Evolutionary conservation across 1,140 invertebrate species (phyloP).

Genomic region (Armadillidium nasatum): DNA sequence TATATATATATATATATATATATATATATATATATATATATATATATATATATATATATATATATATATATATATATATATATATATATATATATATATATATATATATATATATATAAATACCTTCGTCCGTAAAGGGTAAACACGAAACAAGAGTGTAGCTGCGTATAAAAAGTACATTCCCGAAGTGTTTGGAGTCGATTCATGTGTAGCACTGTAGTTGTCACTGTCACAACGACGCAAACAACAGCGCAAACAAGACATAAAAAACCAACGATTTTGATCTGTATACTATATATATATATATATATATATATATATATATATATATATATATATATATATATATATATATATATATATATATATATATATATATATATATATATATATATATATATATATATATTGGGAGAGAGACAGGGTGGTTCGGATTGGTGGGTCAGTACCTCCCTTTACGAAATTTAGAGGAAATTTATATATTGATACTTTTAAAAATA

Average conservation of each 20-base stretch:
- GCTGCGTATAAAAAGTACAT: conserved; percentile 75
- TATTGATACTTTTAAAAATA: too few species aligned
- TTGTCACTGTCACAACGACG: conserved; percentile 81
- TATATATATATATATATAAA: conserved; percentile 12
- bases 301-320: conserved; percentile 17
- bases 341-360: conserved; percentile 1
- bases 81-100: too few species aligned
- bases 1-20: too few species aligned
- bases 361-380: conserved; percentile 11
- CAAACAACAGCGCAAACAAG: conserved; percentile 76
- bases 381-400: too few species aligned
- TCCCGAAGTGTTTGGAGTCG: conserved; percentile 76
- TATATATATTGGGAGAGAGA: too few species aligned
- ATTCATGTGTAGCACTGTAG: conserved; percentile 89
- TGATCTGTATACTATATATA: conserved; percentile 75
- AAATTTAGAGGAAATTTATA: too few species aligned
- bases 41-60: too few species aligned
- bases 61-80: too few species aligned
- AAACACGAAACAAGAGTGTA: conserved; percentile 68
- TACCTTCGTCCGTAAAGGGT: conserved; percentile 36
- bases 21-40: too few species aligned
- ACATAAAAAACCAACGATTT: conserved; percentile 75
- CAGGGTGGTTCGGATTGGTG: too few species aligned
- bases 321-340: conserved; percentile 13
- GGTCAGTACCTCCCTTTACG: too few species aligned